Evolutionary conservation across 2,888 invertebrate species (phyloP).

Genomic region (Archips crataeganus): DNA sequence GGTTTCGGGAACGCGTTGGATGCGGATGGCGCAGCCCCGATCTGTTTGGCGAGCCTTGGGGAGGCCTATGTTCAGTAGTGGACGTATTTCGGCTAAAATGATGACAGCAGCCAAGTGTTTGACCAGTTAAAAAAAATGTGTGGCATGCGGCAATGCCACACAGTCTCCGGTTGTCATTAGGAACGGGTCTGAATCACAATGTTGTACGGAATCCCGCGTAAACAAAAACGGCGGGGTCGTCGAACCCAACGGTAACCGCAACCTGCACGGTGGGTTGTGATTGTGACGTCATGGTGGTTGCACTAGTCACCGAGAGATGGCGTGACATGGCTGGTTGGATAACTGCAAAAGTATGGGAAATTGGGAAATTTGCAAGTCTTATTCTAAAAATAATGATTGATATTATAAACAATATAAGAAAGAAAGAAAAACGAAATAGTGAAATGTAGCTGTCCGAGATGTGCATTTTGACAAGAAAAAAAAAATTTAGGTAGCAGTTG

Average conservation of each 20-base stretch:
- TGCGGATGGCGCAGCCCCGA: too few relatives aligned
- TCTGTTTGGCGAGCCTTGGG: too few relatives aligned
- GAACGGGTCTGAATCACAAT: conserved; percentile 38
- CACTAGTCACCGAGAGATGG: conserved; percentile 64
- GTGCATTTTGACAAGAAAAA: too few relatives aligned
- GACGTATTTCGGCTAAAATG: too few relatives aligned
- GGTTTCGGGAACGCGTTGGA: too few relatives aligned
- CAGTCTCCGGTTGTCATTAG: conserved; percentile 13
- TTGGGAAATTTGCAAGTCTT: background rate
- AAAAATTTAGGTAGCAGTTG: too few relatives aligned
- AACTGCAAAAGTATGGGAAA: conserved; percentile 15
- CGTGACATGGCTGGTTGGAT: conserved; percentile 34
- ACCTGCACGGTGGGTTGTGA: conserved; percentile 64
- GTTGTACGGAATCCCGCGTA: conserved; percentile 66
- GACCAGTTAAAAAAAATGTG: background rate
- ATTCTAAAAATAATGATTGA: background rate
- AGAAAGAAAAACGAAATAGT: too few relatives aligned
- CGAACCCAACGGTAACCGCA: conserved; percentile 82
- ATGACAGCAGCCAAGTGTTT: too few relatives aligned
- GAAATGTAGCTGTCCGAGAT: too few relatives aligned
- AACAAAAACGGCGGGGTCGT: conserved; percentile 73
- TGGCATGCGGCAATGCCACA: conserved; percentile 15
- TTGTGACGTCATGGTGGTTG: conserved; percentile 73
- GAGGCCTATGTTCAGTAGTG: too few relatives aligned
- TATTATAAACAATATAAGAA: background rate